A percentile compares a stretch with the other conserved stretches of the same genome.
These are phyloP conservation scores for Phthorimaea operculella DNA, from an alignment of 1,140 invertebrate species.

Conservation along the genomic window DNA sequence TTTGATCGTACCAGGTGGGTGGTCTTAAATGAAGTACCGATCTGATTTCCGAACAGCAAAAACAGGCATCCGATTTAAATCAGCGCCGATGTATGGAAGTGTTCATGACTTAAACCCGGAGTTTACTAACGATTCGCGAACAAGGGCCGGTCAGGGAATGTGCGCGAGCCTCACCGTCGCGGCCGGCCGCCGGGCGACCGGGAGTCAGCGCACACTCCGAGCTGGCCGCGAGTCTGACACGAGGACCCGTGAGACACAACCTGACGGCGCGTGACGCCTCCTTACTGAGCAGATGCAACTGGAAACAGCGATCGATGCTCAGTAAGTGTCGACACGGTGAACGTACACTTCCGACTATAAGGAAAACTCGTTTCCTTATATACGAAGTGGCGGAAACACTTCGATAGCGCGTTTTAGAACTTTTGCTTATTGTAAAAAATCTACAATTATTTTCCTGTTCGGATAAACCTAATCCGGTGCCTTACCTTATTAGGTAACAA, in stretches of 20 bases:
- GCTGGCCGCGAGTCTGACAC: slow-evolving; percentile 13
- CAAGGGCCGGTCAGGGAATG: slow-evolving; percentile 16
- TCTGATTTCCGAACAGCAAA: slow-evolving; percentile 8
- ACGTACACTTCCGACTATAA: slow-evolving; percentile 24
- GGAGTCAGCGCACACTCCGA: slow-evolving; percentile 8
- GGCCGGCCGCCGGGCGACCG: slow-evolving; percentile 11
- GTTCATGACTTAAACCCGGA: slow-evolving; percentile 16
- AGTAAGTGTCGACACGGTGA: slow-evolving; percentile 36
- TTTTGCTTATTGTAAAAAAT: background rate
- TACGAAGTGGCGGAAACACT: slow-evolving; percentile 6
- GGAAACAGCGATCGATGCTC: slow-evolving; percentile 37
- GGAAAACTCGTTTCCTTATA: slow-evolving; percentile 8
- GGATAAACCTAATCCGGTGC: background rate
- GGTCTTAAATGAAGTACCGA: no score
- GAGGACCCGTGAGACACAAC: slow-evolving; percentile 2
- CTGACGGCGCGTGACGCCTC: slow-evolving; percentile 14
- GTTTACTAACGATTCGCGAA: slow-evolving; percentile 12
- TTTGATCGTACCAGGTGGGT: no score
- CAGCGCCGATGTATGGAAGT: slow-evolving; percentile 15
- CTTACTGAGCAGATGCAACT: slow-evolving; percentile 26
- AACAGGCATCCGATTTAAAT: slow-evolving; percentile 13
- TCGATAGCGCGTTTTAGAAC: slow-evolving; percentile 9
- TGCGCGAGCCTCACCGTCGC: slow-evolving; percentile 15
- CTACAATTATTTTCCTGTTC: no score
- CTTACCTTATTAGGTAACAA: background rate